phyloP scores from a whole-genome alignment of 2,113 vertebrate genomes.

The Carollia perspicillata region DNA sequence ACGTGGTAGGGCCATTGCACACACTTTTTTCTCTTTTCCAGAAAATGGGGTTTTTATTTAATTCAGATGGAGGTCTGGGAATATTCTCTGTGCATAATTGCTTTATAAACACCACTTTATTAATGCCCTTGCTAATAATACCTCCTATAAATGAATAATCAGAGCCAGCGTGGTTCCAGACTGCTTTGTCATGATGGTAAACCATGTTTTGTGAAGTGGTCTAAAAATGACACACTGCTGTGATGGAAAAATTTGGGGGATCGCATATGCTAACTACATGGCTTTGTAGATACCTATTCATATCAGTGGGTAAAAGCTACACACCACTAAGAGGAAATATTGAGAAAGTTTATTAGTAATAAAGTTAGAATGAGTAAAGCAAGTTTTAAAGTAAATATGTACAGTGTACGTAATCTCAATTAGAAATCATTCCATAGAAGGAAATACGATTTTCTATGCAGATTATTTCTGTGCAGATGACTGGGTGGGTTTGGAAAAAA shows the following conservation, averaged over 20 bases:
- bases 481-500: neutral
- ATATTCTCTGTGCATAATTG: neutral
- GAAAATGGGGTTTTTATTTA: neutral
- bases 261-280: neutral
- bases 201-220: neutral
- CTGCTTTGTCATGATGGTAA: neutral
- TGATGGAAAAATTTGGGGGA: neutral
- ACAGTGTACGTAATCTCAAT: neutral
- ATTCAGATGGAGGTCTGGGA: neutral
- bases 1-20: neutral
- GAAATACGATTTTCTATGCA: neutral
- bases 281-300: neutral
- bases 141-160: neutral
- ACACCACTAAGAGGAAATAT: neutral
- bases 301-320: neutral
- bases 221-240: neutral
- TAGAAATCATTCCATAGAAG: neutral
- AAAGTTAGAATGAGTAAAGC: neutral
- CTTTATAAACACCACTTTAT: conserved; percentile 39
- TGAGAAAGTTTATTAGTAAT: neutral
- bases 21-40: neutral
- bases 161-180: neutral
- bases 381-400: neutral
- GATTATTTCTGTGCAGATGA: neutral
- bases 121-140: conserved; percentile 6